Conservation (phyloP, 2,888 invertebrate species). For the Calliopum simillimum region DNA sequence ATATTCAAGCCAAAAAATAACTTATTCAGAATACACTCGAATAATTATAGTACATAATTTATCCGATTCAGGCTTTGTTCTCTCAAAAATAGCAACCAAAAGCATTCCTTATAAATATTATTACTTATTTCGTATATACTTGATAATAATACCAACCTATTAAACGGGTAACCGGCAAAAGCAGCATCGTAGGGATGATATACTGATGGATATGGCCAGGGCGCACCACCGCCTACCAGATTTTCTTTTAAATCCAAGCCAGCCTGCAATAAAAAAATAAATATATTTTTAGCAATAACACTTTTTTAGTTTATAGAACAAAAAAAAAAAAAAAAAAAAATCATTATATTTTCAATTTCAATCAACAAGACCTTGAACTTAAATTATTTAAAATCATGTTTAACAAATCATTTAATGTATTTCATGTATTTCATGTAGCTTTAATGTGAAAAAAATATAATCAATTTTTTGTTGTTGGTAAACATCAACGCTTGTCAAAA, state of each 20-base stretch:
- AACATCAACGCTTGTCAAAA: not conserved
- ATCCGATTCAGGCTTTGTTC: too few relatives aligned
- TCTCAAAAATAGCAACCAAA: not conserved
- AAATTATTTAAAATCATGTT: conserved; percentile 61
- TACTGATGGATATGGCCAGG: conserved; percentile 91
- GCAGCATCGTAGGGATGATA: conserved; percentile 95
- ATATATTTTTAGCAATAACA: conserved; percentile 29
- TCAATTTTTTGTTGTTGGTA: not conserved
- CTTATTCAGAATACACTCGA: too few relatives aligned
- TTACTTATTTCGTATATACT: not conserved
- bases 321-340: not conserved
- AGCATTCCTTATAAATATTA: not conserved
- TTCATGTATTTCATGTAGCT: not conserved
- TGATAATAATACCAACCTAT: conserved; percentile 80
- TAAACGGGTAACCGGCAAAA: conserved; percentile 93
- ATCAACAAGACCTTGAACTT: conserved; percentile 57
- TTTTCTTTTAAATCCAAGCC: conserved; percentile 91
- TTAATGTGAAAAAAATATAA: not conserved
- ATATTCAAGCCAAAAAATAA: too few relatives aligned
- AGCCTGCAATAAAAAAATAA: conserved; percentile 71
- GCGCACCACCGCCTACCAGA: conserved; percentile 81
- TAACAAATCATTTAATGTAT: conserved; percentile 58
- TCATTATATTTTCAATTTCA: not conserved
- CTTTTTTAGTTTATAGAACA: not conserved
- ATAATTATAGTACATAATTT: too few relatives aligned